Evolutionary conservation across 2,113 vertebrate species (phyloP), one percentile per base, ranked within the genome.

Genomic region (Semicossyphus pulcher): DNA sequence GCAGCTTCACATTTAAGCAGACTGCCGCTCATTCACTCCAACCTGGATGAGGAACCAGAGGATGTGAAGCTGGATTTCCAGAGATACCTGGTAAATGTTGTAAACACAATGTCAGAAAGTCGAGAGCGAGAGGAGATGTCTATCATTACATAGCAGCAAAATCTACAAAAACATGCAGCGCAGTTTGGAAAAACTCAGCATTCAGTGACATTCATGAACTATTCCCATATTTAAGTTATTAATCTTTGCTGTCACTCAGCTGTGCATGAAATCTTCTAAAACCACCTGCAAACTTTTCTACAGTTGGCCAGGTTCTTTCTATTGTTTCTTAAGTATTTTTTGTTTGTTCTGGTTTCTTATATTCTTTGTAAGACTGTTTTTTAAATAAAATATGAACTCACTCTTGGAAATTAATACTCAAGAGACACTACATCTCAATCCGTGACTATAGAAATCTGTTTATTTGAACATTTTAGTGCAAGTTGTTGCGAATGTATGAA

Each of bases 101-200:
- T 95, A 53, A 95, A 84, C 8, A 80, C 94, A 5, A 87, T 99
- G 80, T 97, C 96, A 4, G 98, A 99, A 90, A 98, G 86, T 86
- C 92, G 95, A 77, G 98, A 99, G 56, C 91, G 84, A 42, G 97
- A 99, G 77, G 97, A 99, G 87, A 96, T 98, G 97, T 97, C 95
- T 2, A 96, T 99, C 81, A 96, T 99, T 56, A 95, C 94, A 0
- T 97, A 93, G 59, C 21, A 39, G 11, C 4, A 18, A 53, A n/a
- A 56, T 51, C 2, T 51, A 21, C 12, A 29, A 44, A 57, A 58
- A 45, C 62, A 53, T 73, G 31, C 28, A 45, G n/a, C 4, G 4
- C n/a, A 11, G 11, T 11, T 3, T 3, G n/a, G 10, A 47, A 20
- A 15, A 37, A 37, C 12, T 47, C n/a, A 23, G 3, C 20, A 10